A percentile compares a stretch with the other conserved stretches of the same genome.
These are phyloP conservation scores for Deilephila elpenor DNA, from an alignment of 2,888 invertebrate species.

Conservation along the genomic window DNA sequence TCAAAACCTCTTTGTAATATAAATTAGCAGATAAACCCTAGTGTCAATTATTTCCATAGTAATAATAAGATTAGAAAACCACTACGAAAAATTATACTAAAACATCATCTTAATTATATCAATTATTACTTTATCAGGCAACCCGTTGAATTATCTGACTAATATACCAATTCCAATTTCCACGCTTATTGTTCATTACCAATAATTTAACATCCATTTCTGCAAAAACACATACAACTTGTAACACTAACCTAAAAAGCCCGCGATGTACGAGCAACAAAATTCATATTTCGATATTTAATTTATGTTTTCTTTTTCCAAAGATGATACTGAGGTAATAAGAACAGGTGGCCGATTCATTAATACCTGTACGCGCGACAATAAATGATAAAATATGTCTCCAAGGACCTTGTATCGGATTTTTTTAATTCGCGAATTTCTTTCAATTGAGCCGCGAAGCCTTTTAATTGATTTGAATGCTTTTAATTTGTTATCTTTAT, in stretches of 20 bases:
- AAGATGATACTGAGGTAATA: background rate
- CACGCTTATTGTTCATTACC: no score
- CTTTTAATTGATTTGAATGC: background rate
- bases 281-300: background rate
- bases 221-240: background rate
- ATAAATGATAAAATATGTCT: slow-evolving; percentile 11
- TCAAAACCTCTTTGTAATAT: no score
- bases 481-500: no score
- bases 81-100: no score
- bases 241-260: background rate
- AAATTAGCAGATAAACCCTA: no score
- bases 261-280: background rate
- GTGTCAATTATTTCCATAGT: no score
- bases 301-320: background rate
- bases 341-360: slow-evolving; percentile 9
- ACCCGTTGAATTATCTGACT: no score
- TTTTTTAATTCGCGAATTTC: slow-evolving; percentile 4
- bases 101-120: no score
- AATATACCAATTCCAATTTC: no score
- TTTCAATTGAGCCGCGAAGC: background rate
- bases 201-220: no score
- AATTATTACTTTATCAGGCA: no score
- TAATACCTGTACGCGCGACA: background rate
- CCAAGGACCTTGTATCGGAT: background rate
- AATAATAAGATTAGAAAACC: no score